Conservation (phyloP, 23 tunicate genomes). For the Styela clava region DNA sequence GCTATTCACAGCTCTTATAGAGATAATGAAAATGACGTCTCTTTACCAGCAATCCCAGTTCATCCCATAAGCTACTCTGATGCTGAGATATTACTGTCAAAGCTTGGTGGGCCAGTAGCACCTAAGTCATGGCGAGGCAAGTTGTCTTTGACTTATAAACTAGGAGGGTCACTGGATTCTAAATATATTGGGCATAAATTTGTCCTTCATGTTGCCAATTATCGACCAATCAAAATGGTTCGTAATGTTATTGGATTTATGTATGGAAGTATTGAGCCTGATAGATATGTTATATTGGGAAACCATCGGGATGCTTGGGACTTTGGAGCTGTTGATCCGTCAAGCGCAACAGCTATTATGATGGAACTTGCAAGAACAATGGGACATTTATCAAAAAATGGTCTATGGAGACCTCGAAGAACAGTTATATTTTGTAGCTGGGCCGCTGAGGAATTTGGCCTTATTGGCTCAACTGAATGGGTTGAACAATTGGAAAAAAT, state of each 20-base stretch:
- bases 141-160: constrained; percentile 48
- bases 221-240: constrained; percentile 12
- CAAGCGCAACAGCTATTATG: constrained; percentile 85
- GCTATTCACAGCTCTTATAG: constrained; percentile 66
- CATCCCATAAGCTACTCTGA: constrained; percentile 82
- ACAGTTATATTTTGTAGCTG: constrained; percentile 87
- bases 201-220: constrained; percentile 59
- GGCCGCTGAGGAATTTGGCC: constrained; percentile 98
- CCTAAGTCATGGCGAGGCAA: constrained; percentile 93
- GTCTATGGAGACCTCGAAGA: constrained; percentile 87
- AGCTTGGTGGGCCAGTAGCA: constrained; percentile 63
- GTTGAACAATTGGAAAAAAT: constrained; percentile 88
- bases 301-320: constrained; percentile 99
- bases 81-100: constrained; percentile 61
- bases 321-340: constrained; percentile 92
- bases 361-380: constrained; percentile 78
- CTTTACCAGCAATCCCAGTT: constrained; percentile 82
- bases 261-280: constrained; percentile 75
- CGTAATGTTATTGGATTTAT: constrained; percentile 35
- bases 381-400: constrained; percentile 21
- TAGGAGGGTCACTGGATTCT: constrained; percentile 51
- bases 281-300: constrained; percentile 83
- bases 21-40: constrained; percentile 14
- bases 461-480: constrained; percentile 96
- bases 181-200: constrained; percentile 32